A percentile compares a stretch with the other conserved stretches of the same genome.
phyloP scores from a whole-genome alignment of 2,888 invertebrate species.

The Idaea biselata region DNA sequence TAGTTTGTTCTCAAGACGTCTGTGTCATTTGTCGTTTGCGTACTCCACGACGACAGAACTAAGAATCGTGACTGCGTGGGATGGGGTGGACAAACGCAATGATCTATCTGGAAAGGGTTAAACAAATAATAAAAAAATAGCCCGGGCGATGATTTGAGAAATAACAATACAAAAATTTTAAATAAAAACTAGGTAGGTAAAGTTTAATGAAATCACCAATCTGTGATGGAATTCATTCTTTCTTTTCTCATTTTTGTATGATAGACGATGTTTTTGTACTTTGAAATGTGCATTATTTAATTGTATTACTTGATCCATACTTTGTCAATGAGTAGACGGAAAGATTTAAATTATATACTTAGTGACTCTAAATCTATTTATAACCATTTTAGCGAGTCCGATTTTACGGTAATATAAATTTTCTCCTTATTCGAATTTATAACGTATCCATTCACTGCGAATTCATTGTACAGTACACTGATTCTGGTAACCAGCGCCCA shows the following conservation, averaged over 20 bases:
- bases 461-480: conserved; percentile 21
- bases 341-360: not conserved
- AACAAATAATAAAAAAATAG: no score
- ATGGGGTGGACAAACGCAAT: conserved; percentile 49
- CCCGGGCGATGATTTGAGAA: not conserved
- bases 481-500: conserved; percentile 48
- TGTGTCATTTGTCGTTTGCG: conserved; percentile 67
- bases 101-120: conserved; percentile 29
- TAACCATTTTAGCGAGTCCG: not conserved
- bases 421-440: conserved; percentile 11
- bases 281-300: no score
- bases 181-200: not conserved
- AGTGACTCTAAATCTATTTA: not conserved
- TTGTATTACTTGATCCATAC: no score
- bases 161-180: not conserved
- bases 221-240: no score
- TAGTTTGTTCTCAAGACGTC: conserved; percentile 69
- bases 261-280: no score
- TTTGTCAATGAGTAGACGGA: no score
- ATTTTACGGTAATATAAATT: not conserved
- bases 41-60: conserved; percentile 33
- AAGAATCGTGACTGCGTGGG: conserved; percentile 68
- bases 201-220: no score
- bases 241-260: no score
- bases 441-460: conserved; percentile 22